phyloP scores from a whole-genome alignment of 2,888 invertebrate genomes.

The Leptothorax acervorum region DNA sequence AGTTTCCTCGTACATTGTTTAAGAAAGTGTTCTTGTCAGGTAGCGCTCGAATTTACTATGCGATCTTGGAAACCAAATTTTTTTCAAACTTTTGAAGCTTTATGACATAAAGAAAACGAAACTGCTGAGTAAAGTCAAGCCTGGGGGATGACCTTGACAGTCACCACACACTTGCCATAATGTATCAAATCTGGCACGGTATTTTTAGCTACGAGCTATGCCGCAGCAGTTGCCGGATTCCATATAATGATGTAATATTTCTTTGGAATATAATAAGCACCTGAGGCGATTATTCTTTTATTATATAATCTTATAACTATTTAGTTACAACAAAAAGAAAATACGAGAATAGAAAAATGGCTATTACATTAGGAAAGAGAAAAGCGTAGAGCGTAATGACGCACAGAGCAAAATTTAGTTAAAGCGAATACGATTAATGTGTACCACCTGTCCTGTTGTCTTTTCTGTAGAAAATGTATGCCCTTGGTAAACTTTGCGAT shows the following conservation, averaged over 20 bases:
- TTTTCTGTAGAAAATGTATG: slow-evolving; percentile 3
- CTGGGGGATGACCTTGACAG: slow-evolving; percentile 27
- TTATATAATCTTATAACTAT: neutral
- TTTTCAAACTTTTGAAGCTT: neutral
- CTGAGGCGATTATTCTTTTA: neutral
- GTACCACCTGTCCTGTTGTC: neutral
- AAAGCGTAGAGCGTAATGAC: neutral
- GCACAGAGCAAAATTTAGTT: neutral
- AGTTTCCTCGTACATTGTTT: neutral
- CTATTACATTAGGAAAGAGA: neutral
- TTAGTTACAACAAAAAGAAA: neutral
- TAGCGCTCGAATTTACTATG: too few species aligned
- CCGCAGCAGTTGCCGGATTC: neutral
- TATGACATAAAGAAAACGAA: neutral
- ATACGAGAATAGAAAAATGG: neutral
- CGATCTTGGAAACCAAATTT: neutral
- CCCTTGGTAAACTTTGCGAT: slow-evolving; percentile 25
- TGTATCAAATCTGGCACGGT: neutral
- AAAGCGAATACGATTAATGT: neutral
- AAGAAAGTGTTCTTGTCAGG: neutral
- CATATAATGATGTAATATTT: slow-evolving; percentile 30
- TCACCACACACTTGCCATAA: slow-evolving; percentile 9
- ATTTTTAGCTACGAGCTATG: slow-evolving; percentile 26
- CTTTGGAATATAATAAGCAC: neutral
- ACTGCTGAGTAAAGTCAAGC: neutral